Evolutionary conservation across 2,113 vertebrate species (phyloP).

Genomic region (Dasyurus viverrinus): DNA sequence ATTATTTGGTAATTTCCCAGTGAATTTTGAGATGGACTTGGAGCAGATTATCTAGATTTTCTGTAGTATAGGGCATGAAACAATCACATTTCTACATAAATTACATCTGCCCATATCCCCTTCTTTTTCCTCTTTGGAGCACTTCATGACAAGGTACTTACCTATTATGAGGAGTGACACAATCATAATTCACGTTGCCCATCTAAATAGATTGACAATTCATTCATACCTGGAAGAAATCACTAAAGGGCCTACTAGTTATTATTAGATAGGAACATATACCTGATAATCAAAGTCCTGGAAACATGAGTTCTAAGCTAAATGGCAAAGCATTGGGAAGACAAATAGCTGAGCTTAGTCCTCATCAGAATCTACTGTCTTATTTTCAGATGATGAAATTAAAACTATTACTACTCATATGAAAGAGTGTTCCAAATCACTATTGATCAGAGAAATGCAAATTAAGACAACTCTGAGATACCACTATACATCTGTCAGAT

Average conservation of each 20-base stretch:
- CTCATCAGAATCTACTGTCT: conserved; percentile 33
- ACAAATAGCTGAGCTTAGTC: conserved; percentile 22
- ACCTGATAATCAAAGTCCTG: conserved; percentile 42
- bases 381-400: too few species aligned
- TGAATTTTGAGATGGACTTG: background rate
- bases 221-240: conserved; percentile 42
- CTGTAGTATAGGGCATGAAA: conserved; percentile 24
- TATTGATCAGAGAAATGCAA: too few species aligned
- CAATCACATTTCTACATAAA: conserved; percentile 14
- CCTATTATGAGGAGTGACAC: conserved; percentile 45
- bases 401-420: too few species aligned
- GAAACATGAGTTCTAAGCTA: conserved; percentile 44
- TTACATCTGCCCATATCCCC: conserved; percentile 8
- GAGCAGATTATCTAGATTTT: conserved; percentile 20
- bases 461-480: too few species aligned
- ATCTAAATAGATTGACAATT: conserved; percentile 38
- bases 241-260: conserved; percentile 24
- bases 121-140: background rate
- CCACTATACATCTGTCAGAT: too few species aligned
- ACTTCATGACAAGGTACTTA: conserved; percentile 53
- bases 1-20: conserved; percentile 5
- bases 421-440: too few species aligned
- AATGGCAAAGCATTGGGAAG: conserved; percentile 61
- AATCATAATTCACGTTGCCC: conserved; percentile 52
- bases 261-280: conserved; percentile 18